Conservation (phyloP, 2,797 vertebrate genomes). For the Meda fulgida region DNA sequence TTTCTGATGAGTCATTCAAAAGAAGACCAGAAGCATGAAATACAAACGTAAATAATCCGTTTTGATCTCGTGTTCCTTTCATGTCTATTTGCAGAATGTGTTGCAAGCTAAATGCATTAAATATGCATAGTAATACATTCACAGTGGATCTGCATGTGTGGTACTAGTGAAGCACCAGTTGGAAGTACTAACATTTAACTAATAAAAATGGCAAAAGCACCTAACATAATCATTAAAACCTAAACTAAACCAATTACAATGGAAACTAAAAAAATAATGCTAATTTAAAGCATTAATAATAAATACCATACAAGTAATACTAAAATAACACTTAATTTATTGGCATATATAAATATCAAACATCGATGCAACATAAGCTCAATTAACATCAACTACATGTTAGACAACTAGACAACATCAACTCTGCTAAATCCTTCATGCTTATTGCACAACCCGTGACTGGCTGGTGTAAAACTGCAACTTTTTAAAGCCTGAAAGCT, state of each 20-base stretch:
- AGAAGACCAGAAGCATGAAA: not conserved
- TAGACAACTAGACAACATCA: no score
- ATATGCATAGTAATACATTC: not conserved
- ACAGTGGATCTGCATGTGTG: not conserved
- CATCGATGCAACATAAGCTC: not conserved
- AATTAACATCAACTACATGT: not conserved
- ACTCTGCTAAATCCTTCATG: not conserved
- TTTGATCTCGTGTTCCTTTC: not conserved
- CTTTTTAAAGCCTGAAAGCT: not conserved
- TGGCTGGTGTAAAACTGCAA: not conserved
- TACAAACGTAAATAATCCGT: not conserved
- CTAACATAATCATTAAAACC: not conserved
- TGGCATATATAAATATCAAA: not conserved
- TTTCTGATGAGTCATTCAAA: not conserved
- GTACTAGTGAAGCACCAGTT: not conserved
- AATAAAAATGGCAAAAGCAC: no score
- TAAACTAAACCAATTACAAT: not conserved
- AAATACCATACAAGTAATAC: not conserved
- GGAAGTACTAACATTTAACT: not conserved
- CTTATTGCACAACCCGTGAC: not conserved
- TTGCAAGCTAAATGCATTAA: not conserved
- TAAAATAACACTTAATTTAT: not conserved
- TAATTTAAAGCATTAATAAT: not conserved
- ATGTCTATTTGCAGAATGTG: not conserved
- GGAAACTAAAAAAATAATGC: not conserved